Percentiles rank a stretch among this genome's conserved stretches.
These are phyloP conservation scores for Eulemur mongoz DNA, from an alignment of 2,797 vertebrate species.

Conservation along the genomic window DNA sequence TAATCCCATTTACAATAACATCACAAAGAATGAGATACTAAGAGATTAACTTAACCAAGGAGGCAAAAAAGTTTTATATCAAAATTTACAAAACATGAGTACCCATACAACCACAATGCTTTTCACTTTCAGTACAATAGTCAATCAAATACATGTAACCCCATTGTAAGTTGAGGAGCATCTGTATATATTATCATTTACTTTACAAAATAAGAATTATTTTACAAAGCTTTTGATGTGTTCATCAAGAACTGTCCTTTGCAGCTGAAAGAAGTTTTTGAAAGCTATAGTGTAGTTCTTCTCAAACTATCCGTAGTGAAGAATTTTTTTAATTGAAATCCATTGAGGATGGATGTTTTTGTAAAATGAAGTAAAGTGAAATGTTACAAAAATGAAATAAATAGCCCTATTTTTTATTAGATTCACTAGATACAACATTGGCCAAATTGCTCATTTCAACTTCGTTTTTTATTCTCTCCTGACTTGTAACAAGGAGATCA, in stretches of 20 bases:
- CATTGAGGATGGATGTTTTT: not conserved
- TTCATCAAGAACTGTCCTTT: not conserved
- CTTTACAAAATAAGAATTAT: not conserved
- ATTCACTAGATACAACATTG: not conserved
- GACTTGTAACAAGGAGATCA: not conserved
- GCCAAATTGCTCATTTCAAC: not conserved
- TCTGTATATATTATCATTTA: not conserved
- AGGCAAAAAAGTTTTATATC: not conserved
- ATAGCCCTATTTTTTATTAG: not conserved
- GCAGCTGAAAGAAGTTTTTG: not conserved
- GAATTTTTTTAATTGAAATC: not conserved
- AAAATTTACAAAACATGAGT: not conserved
- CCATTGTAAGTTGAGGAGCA: too few species aligned
- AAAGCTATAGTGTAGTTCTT: not conserved
- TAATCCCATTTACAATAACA: not conserved
- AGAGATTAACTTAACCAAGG: not conserved
- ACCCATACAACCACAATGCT: not conserved
- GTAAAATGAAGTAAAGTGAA: not conserved
- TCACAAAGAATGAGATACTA: not conserved
- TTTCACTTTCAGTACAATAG: too few species aligned
- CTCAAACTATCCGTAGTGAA: not conserved
- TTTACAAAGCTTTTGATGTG: not conserved
- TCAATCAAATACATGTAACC: too few species aligned
- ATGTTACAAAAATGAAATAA: not conserved
- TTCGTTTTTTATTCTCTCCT: not conserved